Evolutionary conservation across 2,888 invertebrate species (phyloP), one percentile per base, ranked within the genome.

Genomic region (Panzeria rudis): DNA sequence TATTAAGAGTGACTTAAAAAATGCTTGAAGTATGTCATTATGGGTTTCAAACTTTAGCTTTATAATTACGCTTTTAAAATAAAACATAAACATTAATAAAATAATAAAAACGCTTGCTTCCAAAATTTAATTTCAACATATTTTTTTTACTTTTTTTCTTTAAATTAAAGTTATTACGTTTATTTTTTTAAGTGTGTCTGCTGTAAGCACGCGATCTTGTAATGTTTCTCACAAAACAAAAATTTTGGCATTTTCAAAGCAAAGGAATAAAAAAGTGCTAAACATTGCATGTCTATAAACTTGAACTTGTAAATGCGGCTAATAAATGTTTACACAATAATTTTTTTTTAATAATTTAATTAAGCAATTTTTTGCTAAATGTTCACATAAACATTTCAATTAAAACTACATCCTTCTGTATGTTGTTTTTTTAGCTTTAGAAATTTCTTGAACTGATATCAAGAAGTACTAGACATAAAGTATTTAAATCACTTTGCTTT

Each of bases 271-370:
- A 62, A 72, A 38, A n/a, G n/a, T 41, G 44, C 20, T 44, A 29
- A 61, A 47, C 44, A 56, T 64, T 56, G 66, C 62, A 47, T 66
- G 72, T 56, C 54, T 64, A 35, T 2, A 66, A 72, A 66, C 72
- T 80, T 72, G 79, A 80, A 80, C 79, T 80, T 80, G 79, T 66
- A 66, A 66, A 38, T 50, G 56, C 9, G 20, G 47, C 64, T 25
- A 72, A 52, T 23, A 54, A 62, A 44, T 56, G 71, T 72, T 79
- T 64, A 71, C 71, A 54, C 62, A 71, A 62, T 44, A 62, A 61
- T 35, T 50, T n/a, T 61, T 61, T 20, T 32, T 66, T 29, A 66
- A 13, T 52, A 52, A 6, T 8, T 56, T 41, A 29, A 29, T 29
- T 29, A 29, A 29, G 29, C 29, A 29, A 5, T 29, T 29, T 66